Evolutionary conservation across 2,113 vertebrate species (phyloP), one percentile per base, ranked within the genome.

Genomic region (Megaceryle torquata): DNA sequence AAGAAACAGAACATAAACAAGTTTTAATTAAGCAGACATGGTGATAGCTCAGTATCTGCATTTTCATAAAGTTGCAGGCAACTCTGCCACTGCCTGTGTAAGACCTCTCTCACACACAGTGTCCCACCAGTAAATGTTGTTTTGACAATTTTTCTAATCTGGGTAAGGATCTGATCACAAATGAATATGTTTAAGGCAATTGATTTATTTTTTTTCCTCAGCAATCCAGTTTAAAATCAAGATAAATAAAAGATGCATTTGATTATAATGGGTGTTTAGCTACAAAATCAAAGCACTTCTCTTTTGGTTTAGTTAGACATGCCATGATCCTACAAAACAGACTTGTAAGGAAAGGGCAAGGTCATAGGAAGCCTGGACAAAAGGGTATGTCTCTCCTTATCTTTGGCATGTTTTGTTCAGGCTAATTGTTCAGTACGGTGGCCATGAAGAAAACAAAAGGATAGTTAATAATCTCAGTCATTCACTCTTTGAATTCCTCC

Each of bases 1-100:
- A 92, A 88, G 84, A 93, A 95, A 84, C 50, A 95, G 95, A 89
- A 91, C 18, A 86, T 91, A 97, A 97, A 95, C 82, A 97, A 95
- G 29, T 67, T 65, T 76, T 94, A 95, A 92, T 97, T 95, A 97
- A 94, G 72, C 89, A 90, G 61, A 69, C 41, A 89, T 70, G 31
- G 17, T 84, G 54, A 79, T 91, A 94, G 37, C 77, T 90, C 37
- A 15, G 65, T 68, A 88, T 86, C 56, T 88, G 46, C 63, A 61
- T 83, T 91, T 95, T 93, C 76, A 72, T 82, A 95, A 95, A 89
- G 88, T 90, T 75, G 43, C 57, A 94, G 63, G 69, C 57, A 94
- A 28, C 20, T 46, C 65, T 56, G 37, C 54, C 57, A 88, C 76
- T 86, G 48, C 26, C n/a, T 68, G 68, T 75, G 54, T 57, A 92